These are phyloP conservation scores for Stratiomys singularior DNA, from an alignment of 2,888 invertebrate species.

Conservation along the genomic window DNA sequence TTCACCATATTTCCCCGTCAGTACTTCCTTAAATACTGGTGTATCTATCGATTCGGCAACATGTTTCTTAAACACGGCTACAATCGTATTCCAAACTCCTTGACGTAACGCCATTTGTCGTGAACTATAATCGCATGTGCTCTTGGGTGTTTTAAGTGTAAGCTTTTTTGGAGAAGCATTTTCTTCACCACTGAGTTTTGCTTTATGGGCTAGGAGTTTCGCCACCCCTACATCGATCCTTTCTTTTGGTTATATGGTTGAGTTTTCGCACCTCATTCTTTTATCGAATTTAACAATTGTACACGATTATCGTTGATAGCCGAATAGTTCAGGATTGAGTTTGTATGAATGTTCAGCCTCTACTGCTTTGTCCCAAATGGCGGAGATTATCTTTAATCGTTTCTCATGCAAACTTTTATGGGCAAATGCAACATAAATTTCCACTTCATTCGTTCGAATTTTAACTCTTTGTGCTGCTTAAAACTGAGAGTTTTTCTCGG, in stretches of 20 bases:
- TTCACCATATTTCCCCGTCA: constrained; percentile 99
- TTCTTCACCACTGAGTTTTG: constrained; percentile 72
- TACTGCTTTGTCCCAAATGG: too few relatives aligned
- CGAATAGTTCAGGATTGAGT: too few relatives aligned
- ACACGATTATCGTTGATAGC: too few relatives aligned
- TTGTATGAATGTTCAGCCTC: too few relatives aligned
- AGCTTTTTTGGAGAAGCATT: constrained; percentile 76
- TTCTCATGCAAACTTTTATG: too few relatives aligned
- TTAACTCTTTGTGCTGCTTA: constrained; percentile 73
- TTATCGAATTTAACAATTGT: too few relatives aligned
- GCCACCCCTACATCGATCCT: constrained; percentile 90
- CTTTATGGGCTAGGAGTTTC: constrained; percentile 83
- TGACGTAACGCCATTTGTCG: constrained; percentile 94
- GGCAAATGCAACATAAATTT: constrained; percentile 94
- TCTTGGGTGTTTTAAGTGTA: constrained; percentile 89
- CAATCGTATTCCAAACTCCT: constrained; percentile 85
- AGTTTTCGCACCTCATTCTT: too few relatives aligned
- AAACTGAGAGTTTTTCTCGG: too few relatives aligned
- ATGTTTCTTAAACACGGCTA: constrained; percentile 91
- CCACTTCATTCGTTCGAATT: constrained; percentile 85
- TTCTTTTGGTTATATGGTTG: constrained; percentile 53
- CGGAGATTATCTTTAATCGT: too few relatives aligned
- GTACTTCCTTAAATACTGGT: constrained; percentile 97
- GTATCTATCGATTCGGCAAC: constrained; percentile 99
- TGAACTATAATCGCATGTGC: constrained; percentile 94